These are phyloP conservation scores for Anastatus disparis DNA, from an alignment of 1,140 invertebrate genomes.

Conservation along the genomic window DNA sequence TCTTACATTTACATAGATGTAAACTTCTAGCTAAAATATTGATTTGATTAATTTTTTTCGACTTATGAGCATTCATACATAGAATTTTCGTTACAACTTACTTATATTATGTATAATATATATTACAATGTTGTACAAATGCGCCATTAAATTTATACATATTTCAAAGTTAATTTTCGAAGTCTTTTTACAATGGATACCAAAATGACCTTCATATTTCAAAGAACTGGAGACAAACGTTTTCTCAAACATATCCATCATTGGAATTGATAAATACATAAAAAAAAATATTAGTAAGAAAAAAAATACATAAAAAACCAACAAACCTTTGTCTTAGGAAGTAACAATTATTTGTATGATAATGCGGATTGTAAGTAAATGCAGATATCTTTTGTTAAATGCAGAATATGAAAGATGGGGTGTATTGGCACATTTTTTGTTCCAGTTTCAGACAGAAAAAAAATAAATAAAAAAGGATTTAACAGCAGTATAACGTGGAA, in stretches of 20 bases:
- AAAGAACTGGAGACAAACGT: not conserved
- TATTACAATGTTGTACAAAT: constrained; percentile 31
- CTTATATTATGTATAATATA: constrained; percentile 13
- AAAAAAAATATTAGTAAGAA: constrained; percentile 21
- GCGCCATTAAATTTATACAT: constrained; percentile 20
- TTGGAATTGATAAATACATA: constrained; percentile 9
- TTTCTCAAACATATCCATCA: constrained; percentile 1
- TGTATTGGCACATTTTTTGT: constrained; percentile 33
- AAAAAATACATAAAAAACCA: constrained; percentile 9
- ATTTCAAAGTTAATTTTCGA: not conserved
- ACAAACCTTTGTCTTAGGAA: constrained; percentile 14
- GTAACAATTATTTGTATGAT: not conserved
- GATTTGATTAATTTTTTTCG: not conserved
- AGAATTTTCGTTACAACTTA: not conserved
- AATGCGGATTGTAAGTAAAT: constrained; percentile 22
- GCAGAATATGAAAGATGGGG: constrained; percentile 29
- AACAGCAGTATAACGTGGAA: not conserved
- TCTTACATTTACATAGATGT: not conserved
- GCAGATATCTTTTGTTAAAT: constrained; percentile 29
- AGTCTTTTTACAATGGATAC: constrained; percentile 24
- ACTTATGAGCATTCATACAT: not conserved
- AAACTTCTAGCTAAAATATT: not conserved
- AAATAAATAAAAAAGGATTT: not conserved
- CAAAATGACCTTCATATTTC: not conserved
- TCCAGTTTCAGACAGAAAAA: constrained; percentile 16